Evolutionary conservation across 2,888 invertebrate genomes (phyloP).

Genomic region (Tipula helvola): DNA sequence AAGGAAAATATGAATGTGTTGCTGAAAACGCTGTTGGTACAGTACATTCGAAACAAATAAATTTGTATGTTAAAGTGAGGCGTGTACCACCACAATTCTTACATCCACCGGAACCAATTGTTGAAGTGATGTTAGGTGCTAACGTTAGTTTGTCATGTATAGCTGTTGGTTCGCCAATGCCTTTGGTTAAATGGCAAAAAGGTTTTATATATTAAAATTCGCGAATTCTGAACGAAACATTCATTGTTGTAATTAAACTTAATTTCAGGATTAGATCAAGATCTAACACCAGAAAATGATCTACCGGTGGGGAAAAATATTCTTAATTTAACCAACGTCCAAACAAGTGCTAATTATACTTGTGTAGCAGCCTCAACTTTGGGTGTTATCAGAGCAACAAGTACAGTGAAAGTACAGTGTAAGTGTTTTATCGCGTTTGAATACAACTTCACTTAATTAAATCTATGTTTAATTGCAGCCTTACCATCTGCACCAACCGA

Average conservation of each 20-base stretch:
- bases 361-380: constrained; percentile 92
- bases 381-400: constrained; percentile 77
- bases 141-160: constrained; percentile 91
- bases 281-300: constrained; percentile 80
- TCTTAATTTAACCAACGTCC: constrained; percentile 71
- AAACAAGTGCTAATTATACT: constrained; percentile 91
- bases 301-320: constrained; percentile 77
- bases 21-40: constrained; percentile 89
- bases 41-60: constrained; percentile 80
- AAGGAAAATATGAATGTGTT: constrained; percentile 93
- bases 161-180: constrained; percentile 97
- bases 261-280: constrained; percentile 46
- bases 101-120: constrained; percentile 70
- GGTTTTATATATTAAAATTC: constrained; percentile 31
- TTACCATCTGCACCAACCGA: constrained; percentile 83
- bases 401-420: constrained; percentile 94
- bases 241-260: not conserved
- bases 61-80: constrained; percentile 90
- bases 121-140: constrained; percentile 85
- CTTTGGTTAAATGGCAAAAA: constrained; percentile 87
- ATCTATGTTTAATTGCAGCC: constrained; percentile 41
- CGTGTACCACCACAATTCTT: constrained; percentile 93
- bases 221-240: not conserved
- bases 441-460: constrained; percentile 30
- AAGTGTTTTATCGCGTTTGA: constrained; percentile 16